Conservation (phyloP, 2,888 invertebrate species). For the Orthonychiurus folsomi region DNA sequence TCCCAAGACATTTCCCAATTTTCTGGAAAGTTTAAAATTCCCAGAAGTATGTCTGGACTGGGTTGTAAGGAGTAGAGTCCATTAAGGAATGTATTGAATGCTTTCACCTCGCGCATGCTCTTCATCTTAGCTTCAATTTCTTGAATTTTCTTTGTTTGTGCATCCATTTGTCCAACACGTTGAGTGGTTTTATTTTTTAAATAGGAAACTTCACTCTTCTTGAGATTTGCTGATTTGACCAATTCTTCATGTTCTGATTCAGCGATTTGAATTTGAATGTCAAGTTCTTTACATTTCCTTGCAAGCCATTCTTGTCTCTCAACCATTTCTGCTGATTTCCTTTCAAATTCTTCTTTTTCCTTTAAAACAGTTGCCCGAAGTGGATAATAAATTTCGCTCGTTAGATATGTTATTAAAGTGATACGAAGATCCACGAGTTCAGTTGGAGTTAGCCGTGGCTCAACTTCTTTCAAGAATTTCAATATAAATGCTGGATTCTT, state of each 20-base stretch:
- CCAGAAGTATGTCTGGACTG: not conserved
- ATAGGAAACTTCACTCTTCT: constrained; percentile 1
- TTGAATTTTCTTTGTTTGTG: not conserved
- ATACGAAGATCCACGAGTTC: too few relatives aligned
- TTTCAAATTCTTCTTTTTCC: not conserved
- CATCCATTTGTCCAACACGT: not conserved
- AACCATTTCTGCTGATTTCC: not conserved
- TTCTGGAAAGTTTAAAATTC: not conserved
- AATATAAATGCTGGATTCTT: too few relatives aligned
- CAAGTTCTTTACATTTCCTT: not conserved
- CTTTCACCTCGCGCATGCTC: not conserved
- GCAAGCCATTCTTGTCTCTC: constrained; percentile 1
- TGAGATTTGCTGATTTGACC: not conserved
- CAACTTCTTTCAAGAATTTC: too few relatives aligned
- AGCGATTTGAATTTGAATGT: not conserved
- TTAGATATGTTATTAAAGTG: not conserved
- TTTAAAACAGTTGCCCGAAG: not conserved
- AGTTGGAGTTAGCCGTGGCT: too few relatives aligned
- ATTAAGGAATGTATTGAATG: not conserved
- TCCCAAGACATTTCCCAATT: not conserved
- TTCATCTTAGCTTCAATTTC: too few relatives aligned
- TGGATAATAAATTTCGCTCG: not conserved
- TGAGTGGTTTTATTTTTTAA: not conserved
- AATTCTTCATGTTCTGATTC: not conserved
- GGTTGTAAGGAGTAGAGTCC: not conserved